Conservation (phyloP, 35 echinoderm and acorn worm genomes). For the Anneissia japonica region DNA sequence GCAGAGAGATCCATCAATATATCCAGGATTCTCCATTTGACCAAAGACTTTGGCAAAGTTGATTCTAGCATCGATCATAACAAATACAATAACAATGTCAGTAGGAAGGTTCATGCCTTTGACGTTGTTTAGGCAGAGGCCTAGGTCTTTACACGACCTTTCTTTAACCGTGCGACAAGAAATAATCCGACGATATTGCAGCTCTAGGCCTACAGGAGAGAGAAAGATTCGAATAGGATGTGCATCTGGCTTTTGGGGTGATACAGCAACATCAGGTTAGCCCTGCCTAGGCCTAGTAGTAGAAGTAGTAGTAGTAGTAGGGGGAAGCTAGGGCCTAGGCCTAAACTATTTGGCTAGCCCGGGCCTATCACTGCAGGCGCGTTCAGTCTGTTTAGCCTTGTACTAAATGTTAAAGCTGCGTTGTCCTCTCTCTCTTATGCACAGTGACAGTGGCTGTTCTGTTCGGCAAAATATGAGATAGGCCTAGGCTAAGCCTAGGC, state of each 20-base stretch:
- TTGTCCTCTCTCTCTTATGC: too few species aligned
- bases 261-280: constrained; percentile 56
- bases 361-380: too few species aligned
- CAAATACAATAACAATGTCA: background rate
- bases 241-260: constrained; percentile 85
- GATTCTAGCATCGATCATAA: too few species aligned
- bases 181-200: constrained; percentile 4
- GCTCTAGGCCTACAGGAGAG: background rate
- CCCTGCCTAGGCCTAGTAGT: background rate
- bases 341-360: too few species aligned
- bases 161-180: background rate
- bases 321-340: too few species aligned
- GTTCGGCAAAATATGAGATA: too few species aligned
- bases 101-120: background rate
- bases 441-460: too few species aligned
- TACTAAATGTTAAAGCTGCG: too few species aligned
- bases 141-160: background rate
- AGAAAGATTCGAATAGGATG: constrained; percentile 60
- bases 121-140: background rate
- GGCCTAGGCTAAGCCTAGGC: background rate
- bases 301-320: too few species aligned
- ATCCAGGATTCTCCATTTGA: background rate
- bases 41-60: background rate
- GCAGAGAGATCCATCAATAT: background rate
- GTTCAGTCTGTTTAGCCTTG: too few species aligned